Evolutionary conservation across 2,797 vertebrate genomes (phyloP).

Genomic region (Cossypha caffra): DNA sequence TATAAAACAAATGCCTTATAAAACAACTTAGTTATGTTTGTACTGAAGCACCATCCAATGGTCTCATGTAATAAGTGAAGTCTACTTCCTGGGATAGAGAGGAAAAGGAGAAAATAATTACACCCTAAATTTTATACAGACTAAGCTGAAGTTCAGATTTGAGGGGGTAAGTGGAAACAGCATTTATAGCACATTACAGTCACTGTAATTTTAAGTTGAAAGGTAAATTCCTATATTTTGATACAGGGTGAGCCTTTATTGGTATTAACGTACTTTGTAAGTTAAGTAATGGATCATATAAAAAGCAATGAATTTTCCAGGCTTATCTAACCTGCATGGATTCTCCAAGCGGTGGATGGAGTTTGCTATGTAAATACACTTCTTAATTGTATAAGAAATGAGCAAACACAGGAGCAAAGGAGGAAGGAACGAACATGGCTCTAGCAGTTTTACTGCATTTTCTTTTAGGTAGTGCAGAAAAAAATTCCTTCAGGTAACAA

Average conservation of each 20-base stretch:
- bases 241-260: neutral
- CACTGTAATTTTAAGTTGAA: neutral
- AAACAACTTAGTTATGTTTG: neutral
- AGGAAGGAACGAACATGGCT: accelerated
- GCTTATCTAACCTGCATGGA: neutral
- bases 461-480: neutral
- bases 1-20: neutral
- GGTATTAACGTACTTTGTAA: neutral
- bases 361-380: neutral
- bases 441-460: neutral
- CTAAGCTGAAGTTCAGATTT: neutral
- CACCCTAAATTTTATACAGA: neutral
- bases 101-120: neutral
- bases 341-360: neutral
- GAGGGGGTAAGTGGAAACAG: neutral
- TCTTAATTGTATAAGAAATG: neutral
- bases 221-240: neutral
- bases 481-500: neutral
- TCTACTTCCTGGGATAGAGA: neutral
- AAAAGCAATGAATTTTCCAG: neutral
- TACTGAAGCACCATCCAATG: neutral
- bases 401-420: neutral
- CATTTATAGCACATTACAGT: neutral
- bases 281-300: neutral
- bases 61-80: neutral